Conservation (phyloP, 23 tunicate genomes). For the Trididemnum nubilum region DNA sequence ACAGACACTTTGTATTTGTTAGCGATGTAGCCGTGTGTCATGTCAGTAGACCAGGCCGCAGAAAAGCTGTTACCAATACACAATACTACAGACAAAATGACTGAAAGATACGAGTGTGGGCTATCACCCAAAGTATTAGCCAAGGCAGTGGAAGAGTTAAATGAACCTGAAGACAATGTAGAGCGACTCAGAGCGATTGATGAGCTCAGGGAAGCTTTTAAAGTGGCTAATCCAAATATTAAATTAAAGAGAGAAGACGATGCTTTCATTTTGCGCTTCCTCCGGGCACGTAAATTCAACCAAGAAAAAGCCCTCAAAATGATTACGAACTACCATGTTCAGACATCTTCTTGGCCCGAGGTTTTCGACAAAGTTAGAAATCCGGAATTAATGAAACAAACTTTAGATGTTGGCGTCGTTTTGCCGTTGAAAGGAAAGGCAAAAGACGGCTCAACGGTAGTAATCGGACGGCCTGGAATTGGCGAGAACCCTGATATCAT, state of each 20-base stretch:
- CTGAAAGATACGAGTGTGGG: slow-evolving; percentile 62
- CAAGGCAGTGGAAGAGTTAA: slow-evolving; percentile 71
- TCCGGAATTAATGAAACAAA: slow-evolving; percentile 47
- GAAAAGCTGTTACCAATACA: too few species aligned
- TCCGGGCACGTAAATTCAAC: slow-evolving; percentile 73
- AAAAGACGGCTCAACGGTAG: slow-evolving; percentile 48
- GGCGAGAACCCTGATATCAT: slow-evolving; percentile 17
- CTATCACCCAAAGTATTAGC: slow-evolving; percentile 45
- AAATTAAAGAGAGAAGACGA: slow-evolving; percentile 53
- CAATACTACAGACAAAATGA: slow-evolving; percentile 22
- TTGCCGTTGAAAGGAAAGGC: slow-evolving; percentile 49
- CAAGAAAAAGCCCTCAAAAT: slow-evolving; percentile 71
- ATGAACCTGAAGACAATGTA: slow-evolving; percentile 74
- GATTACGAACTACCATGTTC: slow-evolving; percentile 66
- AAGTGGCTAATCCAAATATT: slow-evolving; percentile 24
- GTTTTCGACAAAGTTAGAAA: slow-evolving; percentile 66
- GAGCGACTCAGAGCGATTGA: slow-evolving; percentile 71
- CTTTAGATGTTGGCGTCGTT: slow-evolving; percentile 41
- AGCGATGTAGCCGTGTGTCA: too few species aligned
- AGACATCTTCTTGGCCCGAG: slow-evolving; percentile 40
- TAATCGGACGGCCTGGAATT: slow-evolving; percentile 32
- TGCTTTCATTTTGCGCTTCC: slow-evolving; percentile 57
- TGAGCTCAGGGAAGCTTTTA: slow-evolving; percentile 45
- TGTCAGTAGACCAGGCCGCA: too few species aligned
- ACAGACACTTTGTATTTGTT: too few species aligned